Evolutionary conservation across 2,797 vertebrate genomes (phyloP), one percentile per base, ranked within the genome.

Genomic region (Aeoliscus strigatus): DNA sequence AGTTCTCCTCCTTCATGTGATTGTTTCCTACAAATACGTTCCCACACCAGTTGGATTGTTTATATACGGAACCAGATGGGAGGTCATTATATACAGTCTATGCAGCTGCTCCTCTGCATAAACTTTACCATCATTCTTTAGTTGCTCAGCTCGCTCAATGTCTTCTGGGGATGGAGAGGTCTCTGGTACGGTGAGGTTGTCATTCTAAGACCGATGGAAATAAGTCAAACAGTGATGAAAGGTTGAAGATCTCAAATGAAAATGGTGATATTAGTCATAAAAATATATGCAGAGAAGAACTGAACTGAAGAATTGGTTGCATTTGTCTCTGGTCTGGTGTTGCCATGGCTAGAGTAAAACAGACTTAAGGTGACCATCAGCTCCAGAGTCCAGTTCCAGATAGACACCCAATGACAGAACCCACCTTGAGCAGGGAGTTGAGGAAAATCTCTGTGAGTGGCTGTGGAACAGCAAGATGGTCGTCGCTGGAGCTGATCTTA

Each of bases 1-100:
- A 97, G 72, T 95, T 97, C 85, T 97, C 94, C 67, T 97, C 94
- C 79, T 97, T 98, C 94, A 98, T 98, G 77, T 96, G 92, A 70
- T 95, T 97, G 77, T 98, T 98, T 42, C 95, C 96, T 98, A 36
- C 74, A 84, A 28, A 21, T n/a, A n/a, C n/a, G n/a, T n/a, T n/a
- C n/a, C n/a, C n/a, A n/a, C n/a, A n/a, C n/a, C n/a, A n/a, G n/a
- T n/a, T n/a, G n/a, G n/a, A n/a, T n/a, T n/a, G n/a, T n/a, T n/a
- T n/a, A n/a, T n/a, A n/a, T n/a, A n/a, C n/a, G n/a, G n/a, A n/a
- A n/a, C n/a, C n/a, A n/a, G n/a, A n/a, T n/a, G n/a, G n/a, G n/a
- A n/a, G n/a, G 6, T 21, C 18, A 3, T 21, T 21, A 21, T 21
- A 21, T 21, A 21, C 18, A 21, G 18, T 21, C 18, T 21, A 21